A percentile compares a stretch with the other conserved stretches of the same genome.
Conservation (phyloP, 2,113 vertebrate genomes). For the Asarcornis scutulata region DNA sequence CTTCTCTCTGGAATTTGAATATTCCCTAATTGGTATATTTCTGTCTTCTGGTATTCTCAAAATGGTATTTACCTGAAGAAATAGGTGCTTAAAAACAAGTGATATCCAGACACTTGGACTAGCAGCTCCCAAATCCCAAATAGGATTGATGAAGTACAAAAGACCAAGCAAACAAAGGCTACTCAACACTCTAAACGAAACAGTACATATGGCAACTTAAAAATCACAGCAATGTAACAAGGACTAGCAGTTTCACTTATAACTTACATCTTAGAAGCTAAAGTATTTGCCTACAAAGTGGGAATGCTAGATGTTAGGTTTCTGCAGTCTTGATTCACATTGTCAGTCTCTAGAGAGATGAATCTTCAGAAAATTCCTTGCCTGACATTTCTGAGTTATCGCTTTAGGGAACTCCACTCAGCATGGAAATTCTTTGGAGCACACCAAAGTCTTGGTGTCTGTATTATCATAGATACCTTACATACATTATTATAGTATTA, state of each 20-base stretch:
- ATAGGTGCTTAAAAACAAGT: neutral
- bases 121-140: neutral
- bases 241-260: neutral
- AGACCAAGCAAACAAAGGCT: neutral
- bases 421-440: neutral
- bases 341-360: neutral
- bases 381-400: neutral
- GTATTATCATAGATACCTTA: neutral
- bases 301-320: neutral
- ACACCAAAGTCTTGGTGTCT: no score
- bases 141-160: neutral
- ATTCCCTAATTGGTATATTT: neutral
- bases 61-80: neutral
- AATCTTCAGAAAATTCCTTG: neutral
- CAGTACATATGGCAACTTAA: neutral
- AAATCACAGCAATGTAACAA: neutral
- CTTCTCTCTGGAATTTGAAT: neutral
- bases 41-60: conserved; percentile 1
- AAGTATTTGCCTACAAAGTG: neutral
- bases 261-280: neutral
- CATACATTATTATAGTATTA: neutral
- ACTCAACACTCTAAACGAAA: neutral
- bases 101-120: neutral
- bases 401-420: neutral
- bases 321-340: neutral